Percentiles rank a stretch among this genome's conserved stretches.
Evolutionary conservation across 2,797 vertebrate species (phyloP).

Genomic region (Echeneis naucrates): DNA sequence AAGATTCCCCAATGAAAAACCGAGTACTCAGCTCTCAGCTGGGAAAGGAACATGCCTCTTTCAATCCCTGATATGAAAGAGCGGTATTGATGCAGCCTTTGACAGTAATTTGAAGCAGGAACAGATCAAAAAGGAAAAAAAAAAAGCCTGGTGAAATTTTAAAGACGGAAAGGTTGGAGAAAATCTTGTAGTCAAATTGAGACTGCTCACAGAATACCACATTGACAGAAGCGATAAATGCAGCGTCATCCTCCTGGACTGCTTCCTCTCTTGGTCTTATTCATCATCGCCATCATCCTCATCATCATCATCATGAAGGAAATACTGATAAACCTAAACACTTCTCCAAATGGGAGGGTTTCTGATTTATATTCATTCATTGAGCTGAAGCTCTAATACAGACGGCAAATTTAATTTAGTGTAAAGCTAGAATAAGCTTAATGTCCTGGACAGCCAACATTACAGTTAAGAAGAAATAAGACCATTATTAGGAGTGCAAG

Average conservation of each 20-base stretch:
- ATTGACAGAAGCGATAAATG: constrained; percentile 1
- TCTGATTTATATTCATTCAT: constrained; percentile 21
- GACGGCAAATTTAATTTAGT: constrained; percentile 39
- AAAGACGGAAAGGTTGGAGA: constrained; percentile 13
- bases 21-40: constrained; percentile 37
- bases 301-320: neutral
- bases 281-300: neutral
- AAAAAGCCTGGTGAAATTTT: constrained; percentile 17
- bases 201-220: neutral
- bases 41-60: constrained; percentile 25
- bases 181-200: neutral
- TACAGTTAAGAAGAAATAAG: constrained; percentile 45
- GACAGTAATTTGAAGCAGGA: constrained; percentile 50
- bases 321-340: constrained; percentile 6
- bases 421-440: constrained; percentile 40
- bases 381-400: constrained; percentile 17
- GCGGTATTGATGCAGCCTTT: constrained; percentile 59
- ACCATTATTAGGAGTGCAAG: constrained; percentile 47
- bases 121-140: constrained; percentile 14
- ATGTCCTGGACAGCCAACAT: constrained; percentile 42
- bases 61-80: constrained; percentile 32
- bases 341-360: neutral
- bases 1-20: constrained; percentile 48
- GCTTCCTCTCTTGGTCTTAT: neutral
- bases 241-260: constrained; percentile 8